Percentiles rank a stretch among this genome's conserved stretches.
These are phyloP conservation scores for Amphiduros pacificus DNA, from an alignment of 2,888 invertebrate species.

Conservation along the genomic window DNA sequence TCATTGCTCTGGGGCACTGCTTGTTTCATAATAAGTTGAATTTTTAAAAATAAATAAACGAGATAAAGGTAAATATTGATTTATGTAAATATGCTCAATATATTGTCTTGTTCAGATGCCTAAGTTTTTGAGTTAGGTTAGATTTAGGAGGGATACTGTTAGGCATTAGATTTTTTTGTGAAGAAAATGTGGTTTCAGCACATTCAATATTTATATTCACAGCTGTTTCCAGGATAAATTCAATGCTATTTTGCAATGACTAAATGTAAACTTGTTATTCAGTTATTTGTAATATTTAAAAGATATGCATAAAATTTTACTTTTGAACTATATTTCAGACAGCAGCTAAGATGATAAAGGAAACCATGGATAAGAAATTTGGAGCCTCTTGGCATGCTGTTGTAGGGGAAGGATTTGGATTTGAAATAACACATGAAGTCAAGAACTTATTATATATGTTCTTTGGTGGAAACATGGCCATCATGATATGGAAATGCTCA, in stretches of 20 bases:
- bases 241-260: no score
- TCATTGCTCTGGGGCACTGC: no score
- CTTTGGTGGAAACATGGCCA: slow-evolving; percentile 87
- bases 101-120: no score
- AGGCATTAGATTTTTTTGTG: neutral
- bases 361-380: slow-evolving; percentile 92
- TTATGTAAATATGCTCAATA: no score
- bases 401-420: slow-evolving; percentile 92
- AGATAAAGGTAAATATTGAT: no score
- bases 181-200: no score
- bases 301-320: neutral
- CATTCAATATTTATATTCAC: no score
- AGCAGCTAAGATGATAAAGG: slow-evolving; percentile 92
- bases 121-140: no score
- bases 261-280: no score
- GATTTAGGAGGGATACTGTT: neutral
- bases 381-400: slow-evolving; percentile 94
- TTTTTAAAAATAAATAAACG: no score
- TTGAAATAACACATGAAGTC: slow-evolving; percentile 88
- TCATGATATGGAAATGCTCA: slow-evolving; percentile 87
- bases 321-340: slow-evolving; percentile 64
- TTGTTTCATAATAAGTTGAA: no score
- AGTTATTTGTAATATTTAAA: neutral
- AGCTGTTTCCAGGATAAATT: no score
- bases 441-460: slow-evolving; percentile 64